Conservation (phyloP, 2,888 invertebrate genomes). For the Cantharis lateralis region DNA sequence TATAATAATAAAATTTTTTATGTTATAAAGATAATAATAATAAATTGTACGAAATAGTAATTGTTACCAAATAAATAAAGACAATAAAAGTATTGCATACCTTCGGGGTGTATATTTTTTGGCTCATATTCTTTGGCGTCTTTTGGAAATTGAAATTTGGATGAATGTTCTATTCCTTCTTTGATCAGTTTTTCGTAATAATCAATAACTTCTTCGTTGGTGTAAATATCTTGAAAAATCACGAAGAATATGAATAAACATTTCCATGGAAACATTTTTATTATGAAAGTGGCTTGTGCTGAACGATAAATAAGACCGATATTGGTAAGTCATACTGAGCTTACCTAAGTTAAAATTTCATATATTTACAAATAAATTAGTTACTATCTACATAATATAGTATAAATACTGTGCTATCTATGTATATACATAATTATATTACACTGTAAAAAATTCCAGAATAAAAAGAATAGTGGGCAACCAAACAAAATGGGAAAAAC, state of each 20-base stretch:
- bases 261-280: background rate
- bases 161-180: background rate
- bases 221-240: background rate
- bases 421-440: too few relatives aligned
- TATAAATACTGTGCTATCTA: too few relatives aligned
- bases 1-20: too few relatives aligned
- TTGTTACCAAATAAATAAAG: too few relatives aligned
- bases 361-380: background rate
- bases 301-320: background rate
- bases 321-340: background rate
- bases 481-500: too few relatives aligned
- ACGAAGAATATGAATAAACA: background rate
- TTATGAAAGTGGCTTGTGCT: background rate
- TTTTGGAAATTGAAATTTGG: background rate
- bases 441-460: too few relatives aligned
- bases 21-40: too few relatives aligned
- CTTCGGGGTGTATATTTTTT: background rate
- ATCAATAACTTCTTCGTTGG: background rate
- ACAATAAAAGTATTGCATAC: background rate
- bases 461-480: too few relatives aligned
- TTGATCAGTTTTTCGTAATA: constrained; percentile 13
- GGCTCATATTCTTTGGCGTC: constrained; percentile 2
- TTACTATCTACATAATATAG: too few relatives aligned
- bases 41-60: too few relatives aligned
- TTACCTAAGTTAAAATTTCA: background rate